Percentiles rank a stretch among this genome's conserved stretches.
Conservation (phyloP, 2,113 vertebrate genomes). For the Corythoichthys intestinalis region DNA sequence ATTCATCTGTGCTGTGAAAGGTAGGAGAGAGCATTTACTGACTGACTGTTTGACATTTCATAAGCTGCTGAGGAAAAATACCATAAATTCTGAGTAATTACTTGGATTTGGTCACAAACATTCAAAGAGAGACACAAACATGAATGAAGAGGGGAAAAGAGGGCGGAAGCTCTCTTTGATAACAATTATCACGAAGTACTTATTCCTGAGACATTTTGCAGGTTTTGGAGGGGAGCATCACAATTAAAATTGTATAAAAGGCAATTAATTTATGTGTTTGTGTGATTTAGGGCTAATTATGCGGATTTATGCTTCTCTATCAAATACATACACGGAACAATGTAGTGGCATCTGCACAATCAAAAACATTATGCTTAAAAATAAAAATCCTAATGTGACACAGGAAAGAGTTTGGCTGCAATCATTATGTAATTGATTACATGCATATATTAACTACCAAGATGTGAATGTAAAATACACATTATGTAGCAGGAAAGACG, state of each 20-base stretch:
- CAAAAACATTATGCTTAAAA: too few relatives aligned
- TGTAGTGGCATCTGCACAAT: neutral
- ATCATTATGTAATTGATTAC: neutral
- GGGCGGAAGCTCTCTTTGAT: slow-evolving; percentile 77
- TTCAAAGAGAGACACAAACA: slow-evolving; percentile 14
- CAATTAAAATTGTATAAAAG: slow-evolving; percentile 94
- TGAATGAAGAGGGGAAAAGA: slow-evolving; percentile 54
- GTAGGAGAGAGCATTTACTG: slow-evolving; percentile 11
- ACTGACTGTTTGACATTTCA: neutral
- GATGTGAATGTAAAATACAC: neutral
- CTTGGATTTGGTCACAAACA: slow-evolving; percentile 28
- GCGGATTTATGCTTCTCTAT: slow-evolving; percentile 85
- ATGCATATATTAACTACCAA: neutral
- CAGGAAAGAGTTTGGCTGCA: neutral
- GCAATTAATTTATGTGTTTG: slow-evolving; percentile 54
- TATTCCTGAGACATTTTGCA: slow-evolving; percentile 89
- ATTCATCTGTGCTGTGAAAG: slow-evolving; percentile 46
- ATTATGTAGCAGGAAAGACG: neutral
- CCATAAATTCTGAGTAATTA: slow-evolving; percentile 8
- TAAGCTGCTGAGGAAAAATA: neutral
- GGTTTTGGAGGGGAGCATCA: slow-evolving; percentile 78
- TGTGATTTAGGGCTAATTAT: slow-evolving; percentile 81
- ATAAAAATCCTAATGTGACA: neutral
- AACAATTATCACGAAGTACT: slow-evolving; percentile 80
- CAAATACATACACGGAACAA: slow-evolving; percentile 4